phyloP scores from a whole-genome alignment of 2,113 vertebrate genomes.

The Solenodon paradoxus region DNA sequence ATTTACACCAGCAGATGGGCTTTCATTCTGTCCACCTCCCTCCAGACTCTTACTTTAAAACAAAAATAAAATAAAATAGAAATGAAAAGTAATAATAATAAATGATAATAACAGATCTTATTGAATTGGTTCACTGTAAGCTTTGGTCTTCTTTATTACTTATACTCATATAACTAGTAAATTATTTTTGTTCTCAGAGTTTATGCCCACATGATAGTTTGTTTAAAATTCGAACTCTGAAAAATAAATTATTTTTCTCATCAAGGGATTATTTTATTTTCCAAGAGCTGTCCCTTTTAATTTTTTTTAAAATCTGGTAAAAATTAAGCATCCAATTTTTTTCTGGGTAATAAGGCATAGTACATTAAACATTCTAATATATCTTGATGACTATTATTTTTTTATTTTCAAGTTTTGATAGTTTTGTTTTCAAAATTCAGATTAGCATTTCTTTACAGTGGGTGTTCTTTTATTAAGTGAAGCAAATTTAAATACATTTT shows the following conservation, averaged over 20 bases:
- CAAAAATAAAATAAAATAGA: too few relatives aligned
- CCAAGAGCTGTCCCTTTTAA: neutral
- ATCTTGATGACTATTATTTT: neutral
- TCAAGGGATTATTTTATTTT: neutral
- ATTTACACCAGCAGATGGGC: neutral
- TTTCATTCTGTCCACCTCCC: neutral
- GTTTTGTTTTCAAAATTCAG: neutral
- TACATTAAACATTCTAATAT: neutral
- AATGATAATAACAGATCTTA: neutral
- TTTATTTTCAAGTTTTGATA: neutral
- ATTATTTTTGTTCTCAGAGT: neutral
- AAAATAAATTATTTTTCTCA: neutral
- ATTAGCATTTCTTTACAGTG: slow-evolving; percentile 5
- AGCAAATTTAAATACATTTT: neutral
- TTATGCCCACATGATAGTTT: neutral
- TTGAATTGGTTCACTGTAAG: neutral
- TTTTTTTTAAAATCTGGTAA: neutral
- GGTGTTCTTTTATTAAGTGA: neutral
- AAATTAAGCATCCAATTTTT: neutral
- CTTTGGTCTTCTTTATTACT: neutral
- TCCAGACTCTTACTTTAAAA: neutral
- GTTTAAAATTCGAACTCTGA: neutral
- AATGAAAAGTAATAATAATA: too few relatives aligned
- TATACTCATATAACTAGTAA: neutral
- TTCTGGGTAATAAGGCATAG: neutral